phyloP scores from a whole-genome alignment of 2,797 vertebrate species.

The Balearica regulorum region DNA sequence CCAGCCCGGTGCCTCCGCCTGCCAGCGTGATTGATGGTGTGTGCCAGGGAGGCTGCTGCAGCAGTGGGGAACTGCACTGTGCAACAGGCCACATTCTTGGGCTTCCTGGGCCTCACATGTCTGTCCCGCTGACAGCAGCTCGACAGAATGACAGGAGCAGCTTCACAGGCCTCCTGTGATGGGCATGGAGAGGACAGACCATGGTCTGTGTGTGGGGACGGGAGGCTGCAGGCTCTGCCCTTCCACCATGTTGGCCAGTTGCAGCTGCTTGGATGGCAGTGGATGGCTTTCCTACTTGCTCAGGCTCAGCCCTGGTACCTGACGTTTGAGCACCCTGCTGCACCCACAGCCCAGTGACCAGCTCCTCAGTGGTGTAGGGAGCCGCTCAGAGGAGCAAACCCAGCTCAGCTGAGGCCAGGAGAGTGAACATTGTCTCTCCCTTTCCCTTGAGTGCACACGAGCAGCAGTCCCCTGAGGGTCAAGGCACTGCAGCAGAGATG shows the following conservation, averaged over 20 bases:
- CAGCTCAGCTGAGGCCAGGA: background rate
- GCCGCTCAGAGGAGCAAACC: background rate
- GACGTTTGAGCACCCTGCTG: background rate
- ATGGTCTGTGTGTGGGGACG: rapidly evolving
- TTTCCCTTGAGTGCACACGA: background rate
- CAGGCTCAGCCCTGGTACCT: background rate
- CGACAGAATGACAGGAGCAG: background rate
- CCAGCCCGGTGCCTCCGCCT: background rate
- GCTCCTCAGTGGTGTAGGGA: background rate
- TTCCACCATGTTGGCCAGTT: background rate
- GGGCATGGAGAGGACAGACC: background rate
- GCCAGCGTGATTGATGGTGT: background rate
- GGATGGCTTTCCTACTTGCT: background rate
- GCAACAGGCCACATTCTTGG: background rate
- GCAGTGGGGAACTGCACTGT: background rate
- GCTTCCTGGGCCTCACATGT: background rate
- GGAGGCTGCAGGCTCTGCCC: background rate
- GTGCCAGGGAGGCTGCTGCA: background rate
- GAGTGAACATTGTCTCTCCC: background rate
- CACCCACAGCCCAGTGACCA: background rate
- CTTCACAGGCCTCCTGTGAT: background rate
- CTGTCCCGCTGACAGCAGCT: background rate
- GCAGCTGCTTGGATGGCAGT: background rate
- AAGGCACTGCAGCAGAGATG: background rate
- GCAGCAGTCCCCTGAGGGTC: background rate